These are phyloP conservation scores for Melierax canorus DNA, from an alignment of 2,113 vertebrate species.

Conservation along the genomic window DNA sequence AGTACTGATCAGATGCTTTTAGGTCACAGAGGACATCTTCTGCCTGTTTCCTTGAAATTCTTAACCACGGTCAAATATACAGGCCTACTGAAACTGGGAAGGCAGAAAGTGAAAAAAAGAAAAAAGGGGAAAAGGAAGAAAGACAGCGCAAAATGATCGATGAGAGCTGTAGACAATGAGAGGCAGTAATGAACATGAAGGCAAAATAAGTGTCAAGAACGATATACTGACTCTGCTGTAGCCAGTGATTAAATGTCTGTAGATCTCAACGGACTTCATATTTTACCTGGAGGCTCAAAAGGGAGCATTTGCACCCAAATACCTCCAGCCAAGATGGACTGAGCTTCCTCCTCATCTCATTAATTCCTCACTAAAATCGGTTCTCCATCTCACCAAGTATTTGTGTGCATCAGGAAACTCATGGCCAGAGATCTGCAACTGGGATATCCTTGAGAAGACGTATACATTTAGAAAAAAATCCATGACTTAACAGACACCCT, in stretches of 20 bases:
- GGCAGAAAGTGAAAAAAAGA: background rate
- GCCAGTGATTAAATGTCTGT: background rate
- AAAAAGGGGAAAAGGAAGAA: background rate
- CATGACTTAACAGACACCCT: background rate
- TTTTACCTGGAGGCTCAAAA: background rate
- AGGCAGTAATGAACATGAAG: background rate
- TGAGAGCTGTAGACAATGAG: background rate
- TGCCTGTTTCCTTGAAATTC: background rate
- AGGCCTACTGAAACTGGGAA: background rate
- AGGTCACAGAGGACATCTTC: background rate
- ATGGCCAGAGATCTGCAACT: background rate
- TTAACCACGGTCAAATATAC: background rate
- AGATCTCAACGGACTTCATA: background rate
- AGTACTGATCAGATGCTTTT: background rate
- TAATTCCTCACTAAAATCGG: background rate
- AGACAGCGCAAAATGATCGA: background rate
- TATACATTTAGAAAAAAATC: background rate
- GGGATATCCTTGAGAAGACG: background rate
- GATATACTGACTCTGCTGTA: background rate
- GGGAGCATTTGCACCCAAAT: background rate
- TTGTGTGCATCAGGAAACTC: background rate
- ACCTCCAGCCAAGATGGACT: background rate
- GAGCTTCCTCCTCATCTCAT: background rate
- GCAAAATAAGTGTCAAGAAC: background rate
- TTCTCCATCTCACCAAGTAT: background rate